Conservation (phyloP, 2,888 invertebrate species). For the Eudemis profundana region DNA sequence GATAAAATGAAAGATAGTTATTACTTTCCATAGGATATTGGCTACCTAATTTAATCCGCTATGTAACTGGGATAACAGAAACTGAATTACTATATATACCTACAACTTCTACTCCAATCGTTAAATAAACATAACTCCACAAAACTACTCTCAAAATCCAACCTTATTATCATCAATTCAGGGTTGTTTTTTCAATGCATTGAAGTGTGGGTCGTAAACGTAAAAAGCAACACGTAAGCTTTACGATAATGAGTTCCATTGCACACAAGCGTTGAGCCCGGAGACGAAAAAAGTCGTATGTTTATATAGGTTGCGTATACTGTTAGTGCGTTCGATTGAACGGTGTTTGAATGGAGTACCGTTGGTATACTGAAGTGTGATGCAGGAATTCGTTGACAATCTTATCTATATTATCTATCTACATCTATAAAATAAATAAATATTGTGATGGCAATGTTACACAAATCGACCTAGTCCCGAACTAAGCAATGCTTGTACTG, state of each 20-base stretch:
- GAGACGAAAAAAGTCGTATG: not conserved
- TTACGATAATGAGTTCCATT: slow-evolving; percentile 21
- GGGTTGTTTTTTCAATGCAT: slow-evolving; percentile 13
- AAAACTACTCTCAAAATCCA: not conserved
- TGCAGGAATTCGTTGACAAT: too few species aligned
- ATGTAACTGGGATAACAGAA: not conserved
- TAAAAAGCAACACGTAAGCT: slow-evolving; percentile 32
- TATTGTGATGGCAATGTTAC: too few species aligned
- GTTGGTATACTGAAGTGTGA: too few species aligned
- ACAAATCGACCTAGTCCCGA: too few species aligned
- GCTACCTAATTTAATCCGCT: not conserved
- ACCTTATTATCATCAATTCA: not conserved
- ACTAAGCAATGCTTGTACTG: too few species aligned
- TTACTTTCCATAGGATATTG: too few species aligned
- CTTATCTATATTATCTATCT: too few species aligned
- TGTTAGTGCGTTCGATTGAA: too few species aligned
- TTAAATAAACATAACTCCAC: not conserved
- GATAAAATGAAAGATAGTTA: too few species aligned
- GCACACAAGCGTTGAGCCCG: slow-evolving; percentile 7
- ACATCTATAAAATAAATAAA: too few species aligned
- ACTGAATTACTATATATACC: not conserved
- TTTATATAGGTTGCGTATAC: not conserved
- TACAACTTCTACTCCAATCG: slow-evolving; percentile 5
- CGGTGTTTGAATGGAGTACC: too few species aligned
- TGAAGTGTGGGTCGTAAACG: slow-evolving; percentile 18